These are phyloP conservation scores for Ganaspis brasiliensis DNA, from an alignment of 2,888 invertebrate genomes.

Conservation along the genomic window DNA sequence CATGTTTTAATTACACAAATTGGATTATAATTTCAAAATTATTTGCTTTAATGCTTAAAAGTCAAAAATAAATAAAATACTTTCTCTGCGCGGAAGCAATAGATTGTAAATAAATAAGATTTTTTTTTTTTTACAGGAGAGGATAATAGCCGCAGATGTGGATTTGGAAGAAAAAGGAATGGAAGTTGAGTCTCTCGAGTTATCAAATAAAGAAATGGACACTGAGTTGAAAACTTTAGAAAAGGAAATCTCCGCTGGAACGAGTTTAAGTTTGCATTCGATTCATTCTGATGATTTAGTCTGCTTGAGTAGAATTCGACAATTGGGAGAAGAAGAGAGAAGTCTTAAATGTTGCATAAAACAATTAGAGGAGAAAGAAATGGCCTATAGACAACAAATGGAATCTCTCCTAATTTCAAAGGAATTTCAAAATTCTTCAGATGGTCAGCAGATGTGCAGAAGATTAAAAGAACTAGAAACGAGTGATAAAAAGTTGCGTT, in stretches of 20 bases:
- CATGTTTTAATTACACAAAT: no score
- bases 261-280: conserved; percentile 68
- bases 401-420: conserved; percentile 65
- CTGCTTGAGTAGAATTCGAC: conserved; percentile 70
- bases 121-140: conserved; percentile 67
- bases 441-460: conserved; percentile 51
- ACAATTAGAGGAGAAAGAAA: conserved; percentile 71
- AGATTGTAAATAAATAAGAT: background rate
- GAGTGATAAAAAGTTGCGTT: conserved; percentile 51
- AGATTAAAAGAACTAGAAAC: conserved; percentile 11
- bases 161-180: conserved; percentile 72
- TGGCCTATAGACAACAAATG: conserved; percentile 68
- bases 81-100: no score
- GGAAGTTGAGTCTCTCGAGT: conserved; percentile 71
- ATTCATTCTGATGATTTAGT: conserved; percentile 73
- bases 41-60: no score
- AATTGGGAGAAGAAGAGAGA: conserved; percentile 71
- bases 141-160: conserved; percentile 74
- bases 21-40: no score
- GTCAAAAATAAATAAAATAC: no score
- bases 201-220: conserved; percentile 69
- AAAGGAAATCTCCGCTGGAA: conserved; percentile 58
- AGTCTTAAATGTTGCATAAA: conserved; percentile 69
- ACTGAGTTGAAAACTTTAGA: conserved; percentile 64
- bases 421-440: conserved; percentile 49